Percentiles rank a stretch among this genome's conserved stretches.
phyloP scores from a whole-genome alignment of 2,113 vertebrate genomes.

The Silurus meridionalis region DNA sequence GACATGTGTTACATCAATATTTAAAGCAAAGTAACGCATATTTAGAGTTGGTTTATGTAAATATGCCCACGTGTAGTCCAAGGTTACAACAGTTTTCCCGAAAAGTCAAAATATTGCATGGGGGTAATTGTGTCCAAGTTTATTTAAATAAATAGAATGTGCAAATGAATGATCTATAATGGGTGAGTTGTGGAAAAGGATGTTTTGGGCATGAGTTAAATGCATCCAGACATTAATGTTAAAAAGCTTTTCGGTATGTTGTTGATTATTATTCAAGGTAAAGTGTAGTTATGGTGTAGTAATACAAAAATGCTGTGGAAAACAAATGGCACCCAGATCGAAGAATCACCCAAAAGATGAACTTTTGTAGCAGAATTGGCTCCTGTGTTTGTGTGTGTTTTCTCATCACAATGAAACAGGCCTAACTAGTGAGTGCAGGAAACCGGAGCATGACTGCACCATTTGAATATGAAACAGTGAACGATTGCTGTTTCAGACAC shows the following conservation, averaged over 20 bases:
- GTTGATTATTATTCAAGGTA: background rate
- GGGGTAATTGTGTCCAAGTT: no score
- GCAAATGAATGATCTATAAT: background rate
- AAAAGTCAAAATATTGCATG: no score
- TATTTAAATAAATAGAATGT: background rate
- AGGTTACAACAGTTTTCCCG: no score
- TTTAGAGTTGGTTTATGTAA: no score
- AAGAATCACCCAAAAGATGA: background rate
- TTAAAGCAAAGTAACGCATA: no score
- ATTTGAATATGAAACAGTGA: constrained; percentile 77
- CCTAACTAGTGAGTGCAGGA: constrained; percentile 65
- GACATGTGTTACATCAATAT: no score
- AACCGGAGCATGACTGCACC: constrained; percentile 74
- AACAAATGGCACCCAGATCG: background rate
- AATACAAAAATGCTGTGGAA: background rate
- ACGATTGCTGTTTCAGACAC: constrained; percentile 73
- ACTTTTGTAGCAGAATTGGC: constrained; percentile 1
- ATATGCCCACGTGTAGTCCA: no score
- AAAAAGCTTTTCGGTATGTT: background rate
- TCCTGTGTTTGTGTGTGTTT: constrained; percentile 19
- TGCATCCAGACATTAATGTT: background rate
- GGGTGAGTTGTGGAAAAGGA: background rate
- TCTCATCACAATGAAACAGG: constrained; percentile 57
- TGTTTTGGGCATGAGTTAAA: background rate
- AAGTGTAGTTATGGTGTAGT: background rate